A percentile compares a stretch with the other conserved stretches of the same genome.
phyloP scores from a whole-genome alignment of 2,888 invertebrate genomes.

The Drosophila nigricruria region DNA sequence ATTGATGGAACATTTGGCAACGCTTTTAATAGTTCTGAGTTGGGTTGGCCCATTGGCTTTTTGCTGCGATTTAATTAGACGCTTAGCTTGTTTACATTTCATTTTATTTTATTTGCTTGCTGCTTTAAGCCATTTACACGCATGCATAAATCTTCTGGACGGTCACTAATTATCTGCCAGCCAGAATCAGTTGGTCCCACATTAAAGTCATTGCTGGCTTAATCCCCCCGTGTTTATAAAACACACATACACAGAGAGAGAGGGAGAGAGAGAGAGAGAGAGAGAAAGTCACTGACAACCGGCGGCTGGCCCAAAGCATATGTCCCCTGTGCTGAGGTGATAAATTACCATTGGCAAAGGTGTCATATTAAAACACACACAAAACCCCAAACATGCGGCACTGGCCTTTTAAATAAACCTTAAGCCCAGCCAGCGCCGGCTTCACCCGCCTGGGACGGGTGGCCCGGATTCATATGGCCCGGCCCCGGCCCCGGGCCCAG shows the following conservation, averaged over 20 bases:
- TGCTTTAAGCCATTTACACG: slow-evolving; percentile 75
- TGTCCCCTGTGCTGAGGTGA: slow-evolving; percentile 76
- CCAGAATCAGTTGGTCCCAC: slow-evolving; percentile 71
- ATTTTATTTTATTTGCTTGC: slow-evolving; percentile 70
- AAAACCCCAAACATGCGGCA: slow-evolving; percentile 78
- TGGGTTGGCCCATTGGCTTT: slow-evolving; percentile 39
- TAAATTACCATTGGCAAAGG: slow-evolving; percentile 81
- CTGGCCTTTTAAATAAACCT: slow-evolving; percentile 80
- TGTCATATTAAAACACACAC: slow-evolving; percentile 78
- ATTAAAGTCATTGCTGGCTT: slow-evolving; percentile 65
- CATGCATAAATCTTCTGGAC: slow-evolving; percentile 75
- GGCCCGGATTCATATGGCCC: slow-evolving; percentile 28
- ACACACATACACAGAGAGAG: slow-evolving; percentile 16
- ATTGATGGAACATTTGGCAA: slow-evolving; percentile 70
- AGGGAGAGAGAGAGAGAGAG: neutral
- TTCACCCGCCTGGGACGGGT: slow-evolving; percentile 9
- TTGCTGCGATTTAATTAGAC: slow-evolving; percentile 68
- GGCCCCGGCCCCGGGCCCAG: slow-evolving; percentile 7
- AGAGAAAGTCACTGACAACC: slow-evolving; percentile 5
- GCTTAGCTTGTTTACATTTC: slow-evolving; percentile 73
- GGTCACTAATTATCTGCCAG: slow-evolving; percentile 74
- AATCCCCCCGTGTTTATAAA: slow-evolving; percentile 75
- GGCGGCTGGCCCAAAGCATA: slow-evolving; percentile 50
- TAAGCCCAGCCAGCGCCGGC: slow-evolving; percentile 50
- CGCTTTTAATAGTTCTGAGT: slow-evolving; percentile 60